phyloP scores from a whole-genome alignment of 2,888 invertebrate genomes.

The Nasonovia ribisnigri region DNA sequence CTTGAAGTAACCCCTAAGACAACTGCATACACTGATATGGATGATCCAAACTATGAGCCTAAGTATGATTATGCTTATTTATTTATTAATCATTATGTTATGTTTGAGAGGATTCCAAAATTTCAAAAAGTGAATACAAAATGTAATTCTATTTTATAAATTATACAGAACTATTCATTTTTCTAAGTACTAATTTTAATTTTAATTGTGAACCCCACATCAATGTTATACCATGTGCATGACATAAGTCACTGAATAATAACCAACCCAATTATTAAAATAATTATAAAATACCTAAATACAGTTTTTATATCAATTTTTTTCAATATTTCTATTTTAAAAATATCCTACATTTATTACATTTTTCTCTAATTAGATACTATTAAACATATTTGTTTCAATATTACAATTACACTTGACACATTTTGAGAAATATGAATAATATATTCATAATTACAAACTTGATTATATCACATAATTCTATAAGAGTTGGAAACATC shows the following conservation, averaged over 20 bases:
- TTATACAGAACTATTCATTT: not conserved
- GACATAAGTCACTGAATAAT: not conserved
- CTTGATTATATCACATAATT: not conserved
- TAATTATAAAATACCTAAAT: not conserved
- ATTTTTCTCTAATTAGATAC: not conserved
- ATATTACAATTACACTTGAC: not conserved
- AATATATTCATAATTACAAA: not conserved
- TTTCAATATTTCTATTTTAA: not conserved
- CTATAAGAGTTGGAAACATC: not conserved
- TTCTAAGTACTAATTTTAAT: not conserved
- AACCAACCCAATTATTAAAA: not conserved
- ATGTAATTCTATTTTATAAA: not conserved
- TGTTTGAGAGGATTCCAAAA: not conserved
- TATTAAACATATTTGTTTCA: too few species aligned
- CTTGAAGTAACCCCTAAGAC: constrained; percentile 56
- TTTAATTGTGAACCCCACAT: not conserved
- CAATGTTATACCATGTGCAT: not conserved
- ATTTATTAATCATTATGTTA: not conserved
- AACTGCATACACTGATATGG: constrained; percentile 44
- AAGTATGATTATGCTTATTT: not conserved
- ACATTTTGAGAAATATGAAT: not conserved
- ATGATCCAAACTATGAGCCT: constrained; percentile 46
- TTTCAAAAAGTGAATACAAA: not conserved
- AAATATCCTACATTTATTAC: not conserved
- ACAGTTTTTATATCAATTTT: not conserved